Conservation (phyloP, 2,888 invertebrate genomes). For the Apamea anceps region DNA sequence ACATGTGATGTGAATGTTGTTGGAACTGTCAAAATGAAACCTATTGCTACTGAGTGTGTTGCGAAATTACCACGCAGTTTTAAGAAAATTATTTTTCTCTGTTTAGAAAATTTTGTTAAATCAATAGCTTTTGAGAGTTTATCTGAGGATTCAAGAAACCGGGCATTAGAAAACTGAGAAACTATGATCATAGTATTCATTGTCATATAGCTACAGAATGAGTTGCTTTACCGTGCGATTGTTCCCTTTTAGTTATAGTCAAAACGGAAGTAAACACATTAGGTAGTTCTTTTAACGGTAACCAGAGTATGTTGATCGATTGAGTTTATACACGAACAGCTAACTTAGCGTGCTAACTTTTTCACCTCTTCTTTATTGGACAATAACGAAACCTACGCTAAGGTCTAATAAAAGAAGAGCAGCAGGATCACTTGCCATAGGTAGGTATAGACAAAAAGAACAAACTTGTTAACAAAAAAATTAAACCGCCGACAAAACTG, state of each 20-base stretch:
- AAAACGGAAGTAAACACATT: slow-evolving; percentile 38
- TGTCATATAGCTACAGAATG: background rate
- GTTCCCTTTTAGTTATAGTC: background rate
- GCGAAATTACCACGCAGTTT: background rate
- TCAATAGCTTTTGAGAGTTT: background rate
- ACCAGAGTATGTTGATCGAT: slow-evolving; percentile 21
- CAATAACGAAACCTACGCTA: background rate
- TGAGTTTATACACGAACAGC: slow-evolving; percentile 9
- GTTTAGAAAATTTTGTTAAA: background rate
- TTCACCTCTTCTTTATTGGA: background rate
- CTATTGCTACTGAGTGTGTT: too few relatives aligned
- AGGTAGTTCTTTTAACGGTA: background rate
- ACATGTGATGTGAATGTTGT: too few relatives aligned
- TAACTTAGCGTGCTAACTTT: background rate
- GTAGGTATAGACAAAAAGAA: background rate
- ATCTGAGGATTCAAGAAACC: background rate
- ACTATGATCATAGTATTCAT: background rate
- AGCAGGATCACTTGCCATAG: background rate
- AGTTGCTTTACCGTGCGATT: background rate
- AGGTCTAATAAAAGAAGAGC: background rate
- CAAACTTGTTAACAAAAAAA: background rate
- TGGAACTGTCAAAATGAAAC: too few relatives aligned
- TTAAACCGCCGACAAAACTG: too few relatives aligned
- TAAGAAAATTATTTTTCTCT: background rate
- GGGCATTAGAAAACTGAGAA: background rate